Evolutionary conservation across 2,888 invertebrate species (phyloP).

Genomic region (Epinotia nisella): DNA sequence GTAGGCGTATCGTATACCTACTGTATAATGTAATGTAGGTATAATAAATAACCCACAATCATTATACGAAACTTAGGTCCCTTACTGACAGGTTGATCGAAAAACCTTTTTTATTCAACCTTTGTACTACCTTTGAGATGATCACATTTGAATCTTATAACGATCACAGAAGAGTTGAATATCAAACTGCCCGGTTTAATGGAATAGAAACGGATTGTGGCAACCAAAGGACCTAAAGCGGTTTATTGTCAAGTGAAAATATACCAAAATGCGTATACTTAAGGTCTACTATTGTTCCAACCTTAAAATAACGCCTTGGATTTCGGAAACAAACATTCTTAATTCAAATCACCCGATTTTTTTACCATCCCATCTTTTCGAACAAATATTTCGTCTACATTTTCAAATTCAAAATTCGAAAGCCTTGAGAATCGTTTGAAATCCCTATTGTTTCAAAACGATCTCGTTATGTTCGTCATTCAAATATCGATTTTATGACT

Average conservation of each 20-base stretch:
- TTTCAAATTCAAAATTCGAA: constrained; percentile 39
- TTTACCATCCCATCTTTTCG: neutral
- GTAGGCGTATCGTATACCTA: constrained; percentile 13
- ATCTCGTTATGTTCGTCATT: constrained; percentile 38
- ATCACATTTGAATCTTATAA: constrained; percentile 6
- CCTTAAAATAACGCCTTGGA: neutral
- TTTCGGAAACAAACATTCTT: constrained; percentile 9
- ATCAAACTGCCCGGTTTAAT: constrained; percentile 40
- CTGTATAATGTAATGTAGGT: constrained; percentile 13
- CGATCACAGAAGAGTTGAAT: constrained; percentile 1
- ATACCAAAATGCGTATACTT: neutral
- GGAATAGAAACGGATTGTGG: constrained; percentile 24
- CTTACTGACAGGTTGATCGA: constrained; percentile 48
- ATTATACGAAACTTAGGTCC: constrained; percentile 47
- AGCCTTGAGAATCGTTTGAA: constrained; percentile 29
- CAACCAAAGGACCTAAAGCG: constrained; percentile 21
- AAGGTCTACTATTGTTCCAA: neutral
- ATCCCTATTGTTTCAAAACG: constrained; percentile 40
- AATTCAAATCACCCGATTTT: constrained; percentile 14
- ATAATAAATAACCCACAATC: constrained; percentile 43
- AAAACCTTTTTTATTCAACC: constrained; percentile 45
- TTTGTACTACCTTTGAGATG: neutral
- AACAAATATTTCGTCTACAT: constrained; percentile 10
- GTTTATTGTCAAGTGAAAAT: neutral
- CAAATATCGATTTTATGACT: constrained; percentile 39